Conservation (phyloP, 2,888 invertebrate genomes). For the Drosophila antonietae region DNA sequence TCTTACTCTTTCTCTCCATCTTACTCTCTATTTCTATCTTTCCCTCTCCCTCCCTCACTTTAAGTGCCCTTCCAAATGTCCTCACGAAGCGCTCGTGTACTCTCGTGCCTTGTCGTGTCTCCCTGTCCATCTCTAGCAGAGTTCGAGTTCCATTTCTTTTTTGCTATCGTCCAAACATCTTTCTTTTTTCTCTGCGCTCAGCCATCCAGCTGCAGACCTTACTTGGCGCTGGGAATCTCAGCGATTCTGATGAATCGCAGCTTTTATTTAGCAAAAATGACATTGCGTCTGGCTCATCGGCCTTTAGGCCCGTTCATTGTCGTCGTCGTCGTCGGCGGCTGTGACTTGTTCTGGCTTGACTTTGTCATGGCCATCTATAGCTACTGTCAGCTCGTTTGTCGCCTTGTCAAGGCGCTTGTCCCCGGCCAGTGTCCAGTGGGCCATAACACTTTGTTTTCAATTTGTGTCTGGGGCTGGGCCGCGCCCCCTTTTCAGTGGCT, state of each 20-base stretch:
- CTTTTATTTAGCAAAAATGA: conserved; percentile 59
- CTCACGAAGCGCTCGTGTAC: background rate
- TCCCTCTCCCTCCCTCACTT: background rate
- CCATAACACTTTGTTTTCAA: conserved; percentile 70
- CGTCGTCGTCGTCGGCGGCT: background rate
- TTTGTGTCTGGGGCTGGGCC: conserved; percentile 48
- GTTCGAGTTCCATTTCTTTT: conserved; percentile 34
- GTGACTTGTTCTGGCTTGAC: conserved; percentile 37
- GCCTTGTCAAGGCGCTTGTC: conserved; percentile 38
- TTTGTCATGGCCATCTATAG: conserved; percentile 52
- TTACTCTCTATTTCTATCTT: too few species aligned
- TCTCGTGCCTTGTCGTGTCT: background rate
- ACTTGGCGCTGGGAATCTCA: conserved; percentile 53
- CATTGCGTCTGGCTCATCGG: conserved; percentile 41
- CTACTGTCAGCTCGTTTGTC: conserved; percentile 52
- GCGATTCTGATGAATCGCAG: conserved; percentile 66
- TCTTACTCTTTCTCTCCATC: background rate
- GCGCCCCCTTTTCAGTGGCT: background rate
- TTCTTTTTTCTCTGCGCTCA: conserved; percentile 43
- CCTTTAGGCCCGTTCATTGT: background rate
- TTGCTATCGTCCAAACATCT: conserved; percentile 16
- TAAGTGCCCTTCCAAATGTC: background rate
- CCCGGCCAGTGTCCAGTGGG: conserved; percentile 36
- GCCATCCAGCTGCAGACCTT: conserved; percentile 13
- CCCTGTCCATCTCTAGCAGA: background rate